A percentile compares a stretch with the other conserved stretches of the same genome.
Evolutionary conservation across 2,113 vertebrate species (phyloP).

Genomic region (Alectura lathami): DNA sequence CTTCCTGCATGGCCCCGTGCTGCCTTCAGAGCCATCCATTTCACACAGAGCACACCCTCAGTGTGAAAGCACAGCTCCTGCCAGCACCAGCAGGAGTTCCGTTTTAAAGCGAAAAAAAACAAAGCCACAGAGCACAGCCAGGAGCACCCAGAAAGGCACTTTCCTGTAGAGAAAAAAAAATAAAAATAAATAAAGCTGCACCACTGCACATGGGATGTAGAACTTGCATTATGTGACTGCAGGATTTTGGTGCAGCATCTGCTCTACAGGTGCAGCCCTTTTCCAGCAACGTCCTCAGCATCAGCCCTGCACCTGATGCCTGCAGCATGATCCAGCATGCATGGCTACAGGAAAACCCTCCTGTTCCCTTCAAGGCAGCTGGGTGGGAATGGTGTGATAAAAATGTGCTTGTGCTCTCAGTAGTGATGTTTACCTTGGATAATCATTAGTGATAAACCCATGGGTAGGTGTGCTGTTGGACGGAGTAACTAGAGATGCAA

Average conservation of each 20-base stretch:
- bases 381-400: background rate
- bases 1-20: rapidly evolving
- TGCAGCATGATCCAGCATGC: background rate
- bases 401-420: slow-evolving; percentile 5
- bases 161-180: background rate
- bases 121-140: background rate
- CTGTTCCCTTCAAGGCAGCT: background rate
- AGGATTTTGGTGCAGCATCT: too few relatives aligned
- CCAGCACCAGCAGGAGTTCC: rapidly evolving
- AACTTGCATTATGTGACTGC: too few relatives aligned
- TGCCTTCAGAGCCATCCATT: background rate
- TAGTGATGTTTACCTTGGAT: slow-evolving; percentile 6
- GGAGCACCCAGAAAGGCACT: background rate
- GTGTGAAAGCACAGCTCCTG: background rate
- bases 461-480: background rate
- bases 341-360: background rate
- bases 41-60: background rate
- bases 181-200: background rate
- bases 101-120: background rate
- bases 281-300: background rate
- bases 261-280: background rate
- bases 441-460: background rate
- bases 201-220: rapidly evolving
- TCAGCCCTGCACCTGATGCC: background rate
- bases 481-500: background rate